Base-by-base conservation (phyloP, 2,797 vertebrate genomes). In the Alauda arvensis region DNA sequence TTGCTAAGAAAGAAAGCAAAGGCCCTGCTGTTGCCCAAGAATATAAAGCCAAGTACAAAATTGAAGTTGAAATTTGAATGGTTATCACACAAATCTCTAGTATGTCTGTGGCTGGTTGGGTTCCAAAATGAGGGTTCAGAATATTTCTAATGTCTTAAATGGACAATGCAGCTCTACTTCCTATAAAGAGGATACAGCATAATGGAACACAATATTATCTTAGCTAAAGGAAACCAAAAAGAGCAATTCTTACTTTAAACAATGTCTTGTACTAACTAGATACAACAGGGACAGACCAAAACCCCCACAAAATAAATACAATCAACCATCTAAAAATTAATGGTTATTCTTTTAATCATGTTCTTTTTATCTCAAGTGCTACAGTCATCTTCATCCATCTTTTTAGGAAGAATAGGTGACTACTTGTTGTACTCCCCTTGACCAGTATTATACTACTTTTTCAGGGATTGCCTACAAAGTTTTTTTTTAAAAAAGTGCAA, bases 71-170 rank as follows among this genome's bases (percentile, higher is more conserved):
- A 61, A 77, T 77, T 65, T 48, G 65, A 74, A 88, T 16, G 40
- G 31, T 70, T 61, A 82, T 18, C 34, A 79, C 61, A 48, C 45
- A 84, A 37, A 84, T 63, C 77, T 90, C 37, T 74, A 74, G 49
- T 3, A 1, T 65, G 34, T 60, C 53, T 78, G 42, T 53, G 78
- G 25, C 34, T 85, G 69, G 43, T 37, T 84, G 17, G 12, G 18
- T 75, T 91, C 45, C 85, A 90, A 78, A 88, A 76, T 37, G 70
- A 89, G 42, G 33, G 28, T 62, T 89, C 63, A 46, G 65, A 81
- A 57, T 24, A 57, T 45, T 76, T 85, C 26, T 77, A 59, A 31
- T 62, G 59, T 49, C 60, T 70, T 49, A 77, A 91, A 72, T 24
- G 12, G 26, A n/a, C 33, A 78, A 53, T 9, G 7, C 15, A 76